Base-by-base conservation (phyloP, 1,140 invertebrate genomes). In the Alviniconcha marisindica region DNA sequence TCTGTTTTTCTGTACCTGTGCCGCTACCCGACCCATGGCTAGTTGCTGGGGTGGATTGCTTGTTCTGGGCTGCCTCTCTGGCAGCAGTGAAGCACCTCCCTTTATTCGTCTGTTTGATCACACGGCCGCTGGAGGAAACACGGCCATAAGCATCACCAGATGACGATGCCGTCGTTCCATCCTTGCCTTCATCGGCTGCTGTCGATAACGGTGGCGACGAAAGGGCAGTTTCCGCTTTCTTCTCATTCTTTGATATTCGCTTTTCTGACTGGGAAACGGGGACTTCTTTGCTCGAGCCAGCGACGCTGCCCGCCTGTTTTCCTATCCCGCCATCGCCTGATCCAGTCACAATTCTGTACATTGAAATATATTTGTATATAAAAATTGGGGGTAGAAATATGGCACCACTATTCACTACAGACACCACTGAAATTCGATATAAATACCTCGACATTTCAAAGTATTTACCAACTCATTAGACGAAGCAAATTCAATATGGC, bases 401-500 rank as follows among this genome's bases (percentile, higher is more conserved):
- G n/a, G n/a, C n/a, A n/a, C n/a, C n/a, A n/a, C n/a, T n/a, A n/a
- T n/a, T n/a, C n/a, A n/a, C n/a, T n/a, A n/a, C n/a, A n/a, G n/a
- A n/a, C n/a, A n/a, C n/a, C n/a, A n/a, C n/a, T n/a, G n/a, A n/a
- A n/a, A n/a, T n/a, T n/a, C n/a, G n/a, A n/a, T n/a, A n/a, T 18
- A 33, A 5, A 33, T 12, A 66, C 28, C 5, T 33, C 28, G 36
- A 33, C 63, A 66, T 33, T 66, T 10, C 4, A 33, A 38, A 21
- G 1, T 28, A 78, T 78, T 60, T 60, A 12, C 33, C 21, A 69
- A 33, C 74, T 73, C 60, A 78, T 77, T 83, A 78, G 44, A 28
- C 60, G 81, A 83, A 21, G 66, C 77, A 86, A 86, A 88, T 88
- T 87, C 88, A 88, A 88, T 44, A 88, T 88, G 87, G 87, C 87